Base-by-base conservation (phyloP, 2,888 invertebrate genomes). In the Brachycybe producta region DNA sequence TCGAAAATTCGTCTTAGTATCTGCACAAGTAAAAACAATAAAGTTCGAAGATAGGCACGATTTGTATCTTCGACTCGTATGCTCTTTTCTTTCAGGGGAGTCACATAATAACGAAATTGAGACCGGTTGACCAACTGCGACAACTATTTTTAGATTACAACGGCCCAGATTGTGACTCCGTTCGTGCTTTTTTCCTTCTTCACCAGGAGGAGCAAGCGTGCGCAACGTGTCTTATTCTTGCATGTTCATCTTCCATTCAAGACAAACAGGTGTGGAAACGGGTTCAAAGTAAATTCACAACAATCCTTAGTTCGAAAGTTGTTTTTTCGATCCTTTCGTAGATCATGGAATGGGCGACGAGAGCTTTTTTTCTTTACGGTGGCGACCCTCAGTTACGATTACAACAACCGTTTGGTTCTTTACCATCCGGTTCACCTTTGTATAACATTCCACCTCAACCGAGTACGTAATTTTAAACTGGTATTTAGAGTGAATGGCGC, bases 321-420 rank as follows among this genome's bases (percentile, higher is more conserved):
- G n/a, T n/a, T n/a, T n/a, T n/a, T n/a, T n/a, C n/a, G n/a, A n/a
- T n/a, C n/a, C n/a, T n/a, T n/a, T 56, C 60, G 2, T 62, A 75
- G 70, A 66, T 78, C 2, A 77, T 82, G 43, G 83, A 90, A 62
- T 84, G 86, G 82, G 92, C 94, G 0, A 82, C 87, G 0, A 78
- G 87, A 58, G 90, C 92, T 0, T 90, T 92, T 69, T 86, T 92
- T 68, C 70, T 88, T 55, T 91, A 87, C 64, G 94, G 95, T 23
- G 85, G 86, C 1, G 88, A 90, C 35, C 65, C 70, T 2, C 55
- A 56, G 23, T 44, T 52, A 11, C 32, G 46, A 11, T 19, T 46
- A 35, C 46, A 35, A n/a, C 34, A 46, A 2, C 24, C 46, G 8
- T 46, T 24, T 24, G 5, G n/a, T n/a, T n/a, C n/a, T n/a, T n/a